Base-by-base conservation (phyloP, 2,888 invertebrate species). In the Lysandra bellargus region DNA sequence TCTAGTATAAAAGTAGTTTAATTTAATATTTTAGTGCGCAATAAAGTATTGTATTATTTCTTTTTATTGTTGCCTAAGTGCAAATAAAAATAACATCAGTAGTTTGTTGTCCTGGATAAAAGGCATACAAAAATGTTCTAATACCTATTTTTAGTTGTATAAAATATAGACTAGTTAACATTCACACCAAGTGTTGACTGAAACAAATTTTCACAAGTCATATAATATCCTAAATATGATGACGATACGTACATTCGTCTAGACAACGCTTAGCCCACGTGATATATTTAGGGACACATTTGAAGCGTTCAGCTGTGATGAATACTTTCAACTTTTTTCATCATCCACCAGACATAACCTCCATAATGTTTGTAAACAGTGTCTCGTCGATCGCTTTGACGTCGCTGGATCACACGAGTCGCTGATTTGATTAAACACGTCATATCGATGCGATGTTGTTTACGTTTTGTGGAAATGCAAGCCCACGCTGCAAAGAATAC, bases 301-400 rank as follows among this genome's bases (percentile, higher is more conserved):
- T 17, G 30, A 40, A 61, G 61, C 57, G 57, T 37, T 75, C 74
- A 73, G 75, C 79, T 74, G 81, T 69, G 78, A 80, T 81, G 81
- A 82, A 80, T 80, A 79, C 81, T 83, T 82, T 82, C 83, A 84
- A 84, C 83, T 83, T 80, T 80, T 79, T 77, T 79, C 78, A 79
- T 81, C 81, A 73, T 79, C 79, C 77, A 80, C 81, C 80, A 83
- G 81, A 83, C 83, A 81, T 81, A 82, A 81, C 80, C 81, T 83
- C 79, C 60, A 79, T 80, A 82, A 82, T 81, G 79, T 78, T 82
- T 79, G 73, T 81, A 83, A 82, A 82, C 82, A 83, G 53, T 81
- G 81, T 83, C 83, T 83, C 82, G 60, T 44, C 74, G 79, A 73
- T 79, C 79, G 64, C 81, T 78, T 79, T 80, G 80, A 60, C 73